These are phyloP conservation scores for Struthidea cinerea DNA, from an alignment of 2,113 vertebrate species.

Conservation along the genomic window DNA sequence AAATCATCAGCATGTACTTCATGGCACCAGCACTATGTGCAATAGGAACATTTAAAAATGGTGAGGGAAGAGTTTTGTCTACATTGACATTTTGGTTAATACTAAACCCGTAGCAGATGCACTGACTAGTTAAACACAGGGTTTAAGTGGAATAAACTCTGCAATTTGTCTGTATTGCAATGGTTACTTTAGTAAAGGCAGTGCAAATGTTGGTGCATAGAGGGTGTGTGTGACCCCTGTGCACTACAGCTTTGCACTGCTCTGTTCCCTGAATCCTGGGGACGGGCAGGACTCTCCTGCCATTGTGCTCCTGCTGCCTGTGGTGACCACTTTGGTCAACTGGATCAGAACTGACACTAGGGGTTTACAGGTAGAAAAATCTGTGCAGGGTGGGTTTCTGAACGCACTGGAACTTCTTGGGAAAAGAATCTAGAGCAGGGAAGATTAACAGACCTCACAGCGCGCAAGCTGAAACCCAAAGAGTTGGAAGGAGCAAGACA, in stretches of 20 bases:
- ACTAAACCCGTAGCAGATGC: not conserved
- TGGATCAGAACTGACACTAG: not conserved
- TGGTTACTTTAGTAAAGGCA: not conserved
- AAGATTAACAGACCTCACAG: not conserved
- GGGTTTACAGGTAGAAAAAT: not conserved
- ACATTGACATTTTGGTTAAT: not conserved
- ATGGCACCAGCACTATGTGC: not conserved
- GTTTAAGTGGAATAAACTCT: not conserved
- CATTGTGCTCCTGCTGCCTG: not conserved
- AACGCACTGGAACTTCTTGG: not conserved
- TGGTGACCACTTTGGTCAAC: rapidly evolving
- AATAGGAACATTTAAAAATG: not conserved
- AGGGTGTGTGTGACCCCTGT: not conserved
- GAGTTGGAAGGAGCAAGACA: not conserved
- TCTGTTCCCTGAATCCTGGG: rapidly evolving
- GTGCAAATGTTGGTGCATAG: not conserved
- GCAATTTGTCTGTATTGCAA: not conserved
- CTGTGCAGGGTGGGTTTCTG: not conserved
- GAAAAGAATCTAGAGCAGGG: not conserved
- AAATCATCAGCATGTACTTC: not conserved
- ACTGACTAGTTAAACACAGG: not conserved
- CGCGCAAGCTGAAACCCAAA: not conserved
- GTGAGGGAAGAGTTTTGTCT: not conserved
- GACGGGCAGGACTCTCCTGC: not conserved
- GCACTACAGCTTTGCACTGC: not conserved